phyloP scores from a whole-genome alignment of 2,888 invertebrate genomes.

The Eueremaeus valkanovi region DNA sequence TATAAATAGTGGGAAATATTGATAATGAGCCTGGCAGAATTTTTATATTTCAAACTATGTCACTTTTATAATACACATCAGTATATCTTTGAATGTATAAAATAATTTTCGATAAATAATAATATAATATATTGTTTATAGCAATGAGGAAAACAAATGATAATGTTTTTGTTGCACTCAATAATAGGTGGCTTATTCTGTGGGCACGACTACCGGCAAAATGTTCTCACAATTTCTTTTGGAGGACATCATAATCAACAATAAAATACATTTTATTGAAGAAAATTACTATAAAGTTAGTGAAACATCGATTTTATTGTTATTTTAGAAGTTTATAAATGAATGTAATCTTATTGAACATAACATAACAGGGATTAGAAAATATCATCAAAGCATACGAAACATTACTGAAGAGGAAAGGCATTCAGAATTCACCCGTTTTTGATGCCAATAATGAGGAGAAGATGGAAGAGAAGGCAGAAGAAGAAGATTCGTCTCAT shows the following conservation, averaged over 20 bases:
- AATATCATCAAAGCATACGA: not conserved
- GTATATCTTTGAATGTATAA: too few species aligned
- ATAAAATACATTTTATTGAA: not conserved
- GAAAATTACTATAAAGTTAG: constrained; percentile 38
- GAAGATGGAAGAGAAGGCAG: not conserved
- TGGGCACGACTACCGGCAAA: not conserved
- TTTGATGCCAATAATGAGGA: not conserved
- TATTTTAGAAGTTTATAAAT: not conserved
- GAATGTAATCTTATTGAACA: not conserved
- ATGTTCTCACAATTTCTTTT: not conserved
- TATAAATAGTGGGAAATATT: too few species aligned
- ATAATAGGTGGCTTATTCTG: not conserved
- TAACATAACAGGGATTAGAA: constrained; percentile 24
- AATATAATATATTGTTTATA: too few species aligned
- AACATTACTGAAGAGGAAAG: not conserved
- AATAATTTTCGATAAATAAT: too few species aligned
- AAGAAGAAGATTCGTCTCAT: constrained; percentile 3
- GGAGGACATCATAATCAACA: not conserved
- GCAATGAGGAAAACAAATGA: not conserved
- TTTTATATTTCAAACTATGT: too few species aligned
- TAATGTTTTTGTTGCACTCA: not conserved
- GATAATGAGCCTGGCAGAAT: too few species aligned
- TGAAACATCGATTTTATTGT: not conserved
- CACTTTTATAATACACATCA: too few species aligned
- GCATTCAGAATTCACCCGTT: not conserved